Percentiles rank a stretch among this genome's conserved stretches.
These are phyloP conservation scores for Eulacestoma nigropectus DNA, from an alignment of 2,113 vertebrate genomes.

Conservation along the genomic window DNA sequence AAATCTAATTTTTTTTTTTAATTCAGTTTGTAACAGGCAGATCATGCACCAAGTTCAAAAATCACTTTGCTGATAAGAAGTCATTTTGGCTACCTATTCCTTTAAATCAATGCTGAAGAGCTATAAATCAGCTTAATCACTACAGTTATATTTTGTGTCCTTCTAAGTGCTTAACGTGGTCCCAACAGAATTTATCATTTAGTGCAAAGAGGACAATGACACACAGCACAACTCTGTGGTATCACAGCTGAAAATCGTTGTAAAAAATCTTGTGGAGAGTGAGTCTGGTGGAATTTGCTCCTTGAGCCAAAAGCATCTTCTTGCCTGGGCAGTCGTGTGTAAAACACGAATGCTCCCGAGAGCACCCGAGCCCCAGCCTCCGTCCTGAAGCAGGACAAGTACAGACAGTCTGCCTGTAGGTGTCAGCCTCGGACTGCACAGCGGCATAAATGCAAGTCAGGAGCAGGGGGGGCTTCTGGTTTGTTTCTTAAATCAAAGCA, in stretches of 20 bases:
- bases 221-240: too few relatives aligned
- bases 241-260: neutral
- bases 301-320: neutral
- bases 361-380: rapidly evolving
- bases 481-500: neutral
- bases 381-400: neutral
- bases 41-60: neutral
- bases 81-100: neutral
- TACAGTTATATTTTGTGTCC: neutral
- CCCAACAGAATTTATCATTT: neutral
- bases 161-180: rapidly evolving
- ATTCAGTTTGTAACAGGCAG: neutral
- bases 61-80: neutral
- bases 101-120: neutral
- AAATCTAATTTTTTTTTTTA: neutral
- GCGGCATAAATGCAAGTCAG: rapidly evolving
- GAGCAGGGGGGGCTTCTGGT: neutral
- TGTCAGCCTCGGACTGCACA: neutral
- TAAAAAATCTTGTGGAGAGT: neutral
- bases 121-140: neutral
- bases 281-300: neutral
- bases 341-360: rapidly evolving
- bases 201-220: neutral
- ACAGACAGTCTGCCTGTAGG: neutral
- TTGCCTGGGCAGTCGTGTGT: neutral